Evolutionary conservation across 2,888 invertebrate genomes (phyloP).

Genomic region (Hirtodrosophila cameraria): DNA sequence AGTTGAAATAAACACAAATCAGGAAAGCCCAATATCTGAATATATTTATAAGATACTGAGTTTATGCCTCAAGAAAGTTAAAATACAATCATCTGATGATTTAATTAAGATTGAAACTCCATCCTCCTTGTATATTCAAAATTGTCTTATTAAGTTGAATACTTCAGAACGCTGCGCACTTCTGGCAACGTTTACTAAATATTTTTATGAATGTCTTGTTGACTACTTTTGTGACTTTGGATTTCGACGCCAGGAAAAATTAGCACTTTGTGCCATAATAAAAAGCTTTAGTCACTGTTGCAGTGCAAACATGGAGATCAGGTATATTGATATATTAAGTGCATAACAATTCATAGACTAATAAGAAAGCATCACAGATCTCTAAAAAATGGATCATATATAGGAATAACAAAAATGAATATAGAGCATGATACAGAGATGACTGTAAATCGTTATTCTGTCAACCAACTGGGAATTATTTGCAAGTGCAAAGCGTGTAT

Average conservation of each 20-base stretch:
- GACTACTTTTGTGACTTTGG: conserved; percentile 26
- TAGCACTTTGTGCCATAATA: conserved; percentile 16
- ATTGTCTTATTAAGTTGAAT: conserved; percentile 13
- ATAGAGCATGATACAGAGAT: conserved; percentile 41
- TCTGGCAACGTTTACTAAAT: conserved; percentile 5
- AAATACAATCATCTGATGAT: conserved; percentile 16
- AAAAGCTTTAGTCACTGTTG: conserved; percentile 19
- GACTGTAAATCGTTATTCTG: conserved; percentile 4
- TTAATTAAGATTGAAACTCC: conserved; percentile 1
- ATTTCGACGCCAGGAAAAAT: conserved; percentile 17
- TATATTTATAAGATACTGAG: conserved; percentile 23
- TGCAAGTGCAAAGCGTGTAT: conserved; percentile 3
- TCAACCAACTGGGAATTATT: conserved; percentile 5
- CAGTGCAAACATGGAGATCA: conserved; percentile 32
- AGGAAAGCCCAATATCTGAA: conserved; percentile 16
- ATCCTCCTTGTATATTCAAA: neutral
- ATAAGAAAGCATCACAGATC: neutral
- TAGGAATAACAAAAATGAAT: conserved; percentile 23
- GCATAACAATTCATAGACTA: conserved; percentile 6
- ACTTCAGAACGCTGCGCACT: conserved; percentile 32
- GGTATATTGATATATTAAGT: conserved; percentile 19
- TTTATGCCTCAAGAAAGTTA: conserved; percentile 4
- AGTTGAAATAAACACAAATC: neutral
- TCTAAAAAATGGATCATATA: conserved; percentile 21
- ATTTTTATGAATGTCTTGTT: conserved; percentile 28